These are phyloP conservation scores for Strigops habroptila DNA, from an alignment of 2,113 vertebrate genomes.

Conservation along the genomic window DNA sequence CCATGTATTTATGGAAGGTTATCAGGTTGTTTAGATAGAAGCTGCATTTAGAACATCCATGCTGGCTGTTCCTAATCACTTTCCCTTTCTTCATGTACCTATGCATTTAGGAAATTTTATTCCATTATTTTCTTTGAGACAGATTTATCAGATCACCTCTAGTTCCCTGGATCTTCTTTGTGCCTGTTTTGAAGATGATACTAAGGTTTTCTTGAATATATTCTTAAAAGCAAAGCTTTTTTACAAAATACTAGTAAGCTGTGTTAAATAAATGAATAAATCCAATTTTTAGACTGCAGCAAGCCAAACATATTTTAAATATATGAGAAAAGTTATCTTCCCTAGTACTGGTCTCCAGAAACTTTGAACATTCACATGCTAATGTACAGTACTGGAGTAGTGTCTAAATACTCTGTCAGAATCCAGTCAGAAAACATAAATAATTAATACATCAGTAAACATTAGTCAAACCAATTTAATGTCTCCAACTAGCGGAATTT, in stretches of 20 bases:
- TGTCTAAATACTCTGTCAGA: not conserved
- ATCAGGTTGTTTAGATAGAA: not conserved
- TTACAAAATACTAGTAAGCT: not conserved
- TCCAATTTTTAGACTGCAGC: not conserved
- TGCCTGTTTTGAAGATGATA: not conserved
- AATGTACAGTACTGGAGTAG: not conserved
- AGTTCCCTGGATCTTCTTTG: not conserved
- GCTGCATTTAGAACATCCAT: not conserved
- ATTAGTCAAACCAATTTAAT: not conserved
- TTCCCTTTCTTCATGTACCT: not conserved
- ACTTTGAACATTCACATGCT: not conserved
- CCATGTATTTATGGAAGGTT: not conserved
- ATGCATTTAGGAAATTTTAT: not conserved
- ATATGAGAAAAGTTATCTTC: not conserved
- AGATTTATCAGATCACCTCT: not conserved
- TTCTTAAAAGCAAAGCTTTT: not conserved
- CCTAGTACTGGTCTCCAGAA: not conserved
- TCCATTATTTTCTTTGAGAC: not conserved
- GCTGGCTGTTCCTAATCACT: not conserved
- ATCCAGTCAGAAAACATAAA: not conserved
- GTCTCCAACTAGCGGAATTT: not conserved
- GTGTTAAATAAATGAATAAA: not conserved
- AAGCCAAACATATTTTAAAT: not conserved
- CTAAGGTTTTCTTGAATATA: not conserved
- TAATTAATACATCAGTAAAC: not conserved